Evolutionary conservation across 2,888 invertebrate genomes (phyloP).

Genomic region (Taenaris catops): DNA sequence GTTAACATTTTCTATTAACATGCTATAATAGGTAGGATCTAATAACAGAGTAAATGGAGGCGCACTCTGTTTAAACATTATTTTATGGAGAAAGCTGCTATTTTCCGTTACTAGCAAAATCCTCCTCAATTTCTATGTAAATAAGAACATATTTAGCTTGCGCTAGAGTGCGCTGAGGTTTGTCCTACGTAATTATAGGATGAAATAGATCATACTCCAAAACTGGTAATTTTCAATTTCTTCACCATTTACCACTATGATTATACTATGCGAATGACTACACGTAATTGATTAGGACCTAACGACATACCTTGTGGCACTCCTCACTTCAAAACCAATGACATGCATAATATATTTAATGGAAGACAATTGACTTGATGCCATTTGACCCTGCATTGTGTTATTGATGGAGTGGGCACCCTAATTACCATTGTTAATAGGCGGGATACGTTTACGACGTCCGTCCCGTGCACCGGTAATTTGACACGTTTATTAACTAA

Average conservation of each 20-base stretch:
- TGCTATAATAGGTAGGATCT: slow-evolving; percentile 12
- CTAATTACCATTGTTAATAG: slow-evolving; percentile 45
- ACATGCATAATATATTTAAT: slow-evolving; percentile 29
- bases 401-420: slow-evolving; percentile 41
- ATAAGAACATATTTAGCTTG: slow-evolving; percentile 1
- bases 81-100: slow-evolving; percentile 15
- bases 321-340: neutral
- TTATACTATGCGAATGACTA: too few species aligned
- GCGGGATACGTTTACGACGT: slow-evolving; percentile 46
- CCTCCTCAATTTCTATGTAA: slow-evolving; percentile 1
- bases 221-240: slow-evolving; percentile 6
- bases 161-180: neutral
- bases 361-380: slow-evolving; percentile 46
- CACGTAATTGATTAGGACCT: slow-evolving; percentile 1
- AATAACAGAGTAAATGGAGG: slow-evolving; percentile 13
- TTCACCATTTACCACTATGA: neutral
- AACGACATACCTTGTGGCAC: neutral
- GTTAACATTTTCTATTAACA: slow-evolving; percentile 10
- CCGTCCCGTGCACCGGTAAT: slow-evolving; percentile 27
- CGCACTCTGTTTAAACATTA: slow-evolving; percentile 11
- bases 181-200: slow-evolving; percentile 4
- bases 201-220: slow-evolving; percentile 8
- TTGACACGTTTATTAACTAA: slow-evolving; percentile 14
- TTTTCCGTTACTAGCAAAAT: neutral
- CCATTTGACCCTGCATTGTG: slow-evolving; percentile 45